Evolutionary conservation across 2,888 invertebrate genomes (phyloP), one percentile per base, ranked within the genome.

Genomic region (Cheilosia soror): DNA sequence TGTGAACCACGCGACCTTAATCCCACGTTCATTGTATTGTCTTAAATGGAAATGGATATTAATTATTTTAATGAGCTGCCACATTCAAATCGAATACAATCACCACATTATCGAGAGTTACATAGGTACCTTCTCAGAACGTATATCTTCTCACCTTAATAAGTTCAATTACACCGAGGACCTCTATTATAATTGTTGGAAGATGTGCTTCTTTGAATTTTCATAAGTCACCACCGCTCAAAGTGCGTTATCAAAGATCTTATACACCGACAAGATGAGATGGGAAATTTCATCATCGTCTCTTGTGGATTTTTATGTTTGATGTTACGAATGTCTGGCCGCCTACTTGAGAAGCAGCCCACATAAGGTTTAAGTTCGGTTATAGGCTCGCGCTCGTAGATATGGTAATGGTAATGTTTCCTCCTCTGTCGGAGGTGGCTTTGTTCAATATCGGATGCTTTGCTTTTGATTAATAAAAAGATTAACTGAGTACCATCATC

Each of bases 281-380:
- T 20, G 60, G 53, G 29, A 31, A 51, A 53, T 73, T 73, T 73
- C 72, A 60, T 73, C 72, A 73, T 72, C 62, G 27, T 27, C 15
- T 33, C 29, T 40, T 27, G 29, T 68, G 40, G 15, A 44, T 57
- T 53, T 66, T 5, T 44, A n/a, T 47, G 40, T 71, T 47, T 25
- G 33, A 71, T 33, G 51, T 68, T 75, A 53, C 51, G 47, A 79
- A 69, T 47, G 80, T 69, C 73, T 84, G 44, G 69, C 63, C 80
- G 84, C 84, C 84, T 84, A 84, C 84, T 80, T 75, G 40, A 75
- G 65, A 40, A 58, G 51, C 84, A 42, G 75, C 84, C 84, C 80
- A 84, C 84, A 80, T 84, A 57, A 37, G 57, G 63, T 63, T 79
- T 62, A 73, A 51, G 79, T 73, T 68, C 31, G 62, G 49, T 47